Evolutionary conservation across 2,113 vertebrate genomes (phyloP).

Genomic region (rabbit (Oryctolagus cuniculus)): DNA sequence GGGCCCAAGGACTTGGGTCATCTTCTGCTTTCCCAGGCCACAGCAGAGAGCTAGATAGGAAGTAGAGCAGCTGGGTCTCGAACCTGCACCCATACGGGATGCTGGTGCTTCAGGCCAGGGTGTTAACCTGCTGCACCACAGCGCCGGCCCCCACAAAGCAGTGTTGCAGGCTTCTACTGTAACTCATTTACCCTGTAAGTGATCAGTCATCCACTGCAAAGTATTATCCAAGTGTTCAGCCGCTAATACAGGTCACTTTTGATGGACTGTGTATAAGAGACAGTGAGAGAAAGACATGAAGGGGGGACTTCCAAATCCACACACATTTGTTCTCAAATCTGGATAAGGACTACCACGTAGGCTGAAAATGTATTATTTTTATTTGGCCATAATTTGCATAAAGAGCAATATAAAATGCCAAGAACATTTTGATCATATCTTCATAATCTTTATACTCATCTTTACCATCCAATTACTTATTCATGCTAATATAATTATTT

Average conservation of each 20-base stretch:
- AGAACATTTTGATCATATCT: constrained; percentile 70
- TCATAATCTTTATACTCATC: constrained; percentile 68
- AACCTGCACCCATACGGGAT: too few species aligned
- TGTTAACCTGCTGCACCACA: too few species aligned
- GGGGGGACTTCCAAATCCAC: constrained; percentile 43
- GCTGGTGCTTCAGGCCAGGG: too few species aligned
- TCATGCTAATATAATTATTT: constrained; percentile 79
- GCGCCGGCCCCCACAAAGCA: background rate
- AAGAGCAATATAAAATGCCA: constrained; percentile 74
- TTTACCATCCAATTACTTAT: constrained; percentile 74
- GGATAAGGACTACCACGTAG: constrained; percentile 11
- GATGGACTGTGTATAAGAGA: background rate
- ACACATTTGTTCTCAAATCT: constrained; percentile 58
- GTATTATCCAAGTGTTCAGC: background rate
- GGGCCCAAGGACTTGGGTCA: too few species aligned
- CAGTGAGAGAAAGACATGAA: background rate
- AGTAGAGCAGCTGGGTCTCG: too few species aligned
- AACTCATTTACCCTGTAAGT: constrained; percentile 33
- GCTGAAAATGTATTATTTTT: constrained; percentile 75
- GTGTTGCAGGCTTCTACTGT: background rate
- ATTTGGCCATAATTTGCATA: constrained; percentile 78
- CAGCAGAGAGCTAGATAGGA: too few species aligned
- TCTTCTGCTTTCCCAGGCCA: too few species aligned
- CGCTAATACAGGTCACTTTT: background rate
- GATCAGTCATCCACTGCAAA: background rate